These are phyloP conservation scores for Pachypanchax playfairii DNA, from an alignment of 2,113 vertebrate genomes.

Conservation along the genomic window DNA sequence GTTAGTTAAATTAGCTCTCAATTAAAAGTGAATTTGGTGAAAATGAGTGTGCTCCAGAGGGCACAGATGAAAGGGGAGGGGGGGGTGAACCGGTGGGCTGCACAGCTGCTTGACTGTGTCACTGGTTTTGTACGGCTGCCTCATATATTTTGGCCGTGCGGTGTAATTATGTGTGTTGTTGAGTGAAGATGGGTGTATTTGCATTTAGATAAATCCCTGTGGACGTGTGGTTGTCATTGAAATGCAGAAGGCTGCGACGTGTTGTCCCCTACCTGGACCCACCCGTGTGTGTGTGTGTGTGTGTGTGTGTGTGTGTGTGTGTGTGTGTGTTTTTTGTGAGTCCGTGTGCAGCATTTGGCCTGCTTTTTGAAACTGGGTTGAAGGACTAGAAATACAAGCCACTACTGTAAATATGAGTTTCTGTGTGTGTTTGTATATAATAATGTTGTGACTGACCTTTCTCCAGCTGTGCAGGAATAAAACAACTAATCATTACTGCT, in stretches of 20 bases:
- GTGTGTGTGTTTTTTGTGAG: constrained; percentile 18
- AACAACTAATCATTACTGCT: constrained; percentile 53
- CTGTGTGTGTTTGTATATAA: constrained; percentile 34
- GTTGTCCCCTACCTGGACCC: constrained; percentile 36
- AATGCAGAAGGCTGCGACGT: constrained; percentile 60
- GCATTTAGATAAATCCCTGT: constrained; percentile 76
- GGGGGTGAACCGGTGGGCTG: constrained; percentile 37
- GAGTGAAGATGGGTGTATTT: constrained; percentile 70
- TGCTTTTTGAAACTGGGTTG: constrained; percentile 45
- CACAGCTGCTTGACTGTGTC: constrained; percentile 22
- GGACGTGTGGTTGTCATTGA: constrained; percentile 69
- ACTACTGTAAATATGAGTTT: constrained; percentile 42
- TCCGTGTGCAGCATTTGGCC: constrained; percentile 45
- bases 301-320: constrained; percentile 17
- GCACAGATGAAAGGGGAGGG: constrained; percentile 47
- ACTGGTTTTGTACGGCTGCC: constrained; percentile 25
- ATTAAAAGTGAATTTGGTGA: constrained; percentile 71
- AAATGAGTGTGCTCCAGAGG: constrained; percentile 54
- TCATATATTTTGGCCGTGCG: constrained; percentile 49
- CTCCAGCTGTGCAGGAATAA: constrained; percentile 15
- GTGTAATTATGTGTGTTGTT: constrained; percentile 65
- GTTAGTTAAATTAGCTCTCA: constrained; percentile 67
- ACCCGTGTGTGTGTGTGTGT: constrained; percentile 15
- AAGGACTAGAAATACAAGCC: constrained; percentile 48
- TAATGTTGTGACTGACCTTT: constrained; percentile 45